Evolutionary conservation across 2,113 vertebrate species (phyloP).

Genomic region (Cavia porcellus): DNA sequence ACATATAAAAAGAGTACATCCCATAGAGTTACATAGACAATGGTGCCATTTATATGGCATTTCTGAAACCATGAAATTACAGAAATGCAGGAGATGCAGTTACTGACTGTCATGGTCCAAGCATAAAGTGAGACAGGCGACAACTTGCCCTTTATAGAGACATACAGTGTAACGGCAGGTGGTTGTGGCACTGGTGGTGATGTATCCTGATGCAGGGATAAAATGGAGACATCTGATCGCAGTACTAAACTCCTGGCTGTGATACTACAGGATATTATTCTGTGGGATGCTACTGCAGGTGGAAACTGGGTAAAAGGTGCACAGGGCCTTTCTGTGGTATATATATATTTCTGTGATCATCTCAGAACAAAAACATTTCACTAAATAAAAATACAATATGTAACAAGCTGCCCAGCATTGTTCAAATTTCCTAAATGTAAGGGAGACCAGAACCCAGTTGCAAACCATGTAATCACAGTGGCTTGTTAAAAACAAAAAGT

Average conservation of each 20-base stretch:
- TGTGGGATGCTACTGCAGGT: background rate
- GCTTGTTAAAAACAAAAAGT: background rate
- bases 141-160: background rate
- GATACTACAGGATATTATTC: background rate
- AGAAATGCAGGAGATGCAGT: background rate
- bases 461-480: background rate
- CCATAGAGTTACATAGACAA: background rate
- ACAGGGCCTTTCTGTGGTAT: background rate
- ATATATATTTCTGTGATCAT: background rate
- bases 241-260: background rate
- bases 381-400: background rate
- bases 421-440: conserved; percentile 1
- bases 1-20: background rate
- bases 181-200: fast-evolving
- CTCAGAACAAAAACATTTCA: background rate
- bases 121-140: background rate
- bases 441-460: background rate
- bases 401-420: background rate
- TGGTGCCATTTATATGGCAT: background rate
- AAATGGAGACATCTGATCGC: background rate
- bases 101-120: background rate
- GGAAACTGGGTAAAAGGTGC: background rate
- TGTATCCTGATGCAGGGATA: background rate
- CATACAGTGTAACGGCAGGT: background rate
- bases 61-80: background rate